Percentiles rank a stretch among this genome's conserved stretches.
These are phyloP conservation scores for Philaethria dido DNA, from an alignment of 2,888 invertebrate genomes.

Conservation along the genomic window DNA sequence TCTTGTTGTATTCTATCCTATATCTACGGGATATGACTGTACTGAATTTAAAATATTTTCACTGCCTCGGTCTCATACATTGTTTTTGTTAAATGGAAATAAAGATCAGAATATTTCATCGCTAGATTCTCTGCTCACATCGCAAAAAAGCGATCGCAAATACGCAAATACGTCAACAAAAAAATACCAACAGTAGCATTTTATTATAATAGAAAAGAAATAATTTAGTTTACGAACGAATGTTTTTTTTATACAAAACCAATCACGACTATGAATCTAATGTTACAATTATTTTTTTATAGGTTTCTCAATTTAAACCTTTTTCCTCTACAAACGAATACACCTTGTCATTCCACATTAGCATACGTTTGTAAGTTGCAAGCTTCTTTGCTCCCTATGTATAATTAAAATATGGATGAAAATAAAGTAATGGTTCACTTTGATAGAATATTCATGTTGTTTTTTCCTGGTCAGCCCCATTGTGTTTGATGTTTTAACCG, in stretches of 20 bases:
- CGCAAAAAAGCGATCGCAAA: not conserved
- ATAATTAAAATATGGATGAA: slow-evolving; percentile 17
- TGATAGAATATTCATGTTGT: slow-evolving; percentile 24
- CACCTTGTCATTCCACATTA: not conserved
- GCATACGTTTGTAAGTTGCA: not conserved
- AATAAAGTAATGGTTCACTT: slow-evolving; percentile 21
- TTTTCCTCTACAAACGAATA: slow-evolving; percentile 30
- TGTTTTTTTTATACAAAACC: slow-evolving; percentile 8
- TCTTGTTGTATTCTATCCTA: too few relatives aligned
- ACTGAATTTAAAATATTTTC: not conserved
- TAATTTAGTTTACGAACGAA: not conserved
- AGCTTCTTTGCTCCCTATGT: slow-evolving; percentile 6
- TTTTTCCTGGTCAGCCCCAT: slow-evolving; percentile 47
- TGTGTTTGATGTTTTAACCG: slow-evolving; percentile 52
- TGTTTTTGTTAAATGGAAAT: not conserved
- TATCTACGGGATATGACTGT: too few relatives aligned
- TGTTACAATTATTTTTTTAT: slow-evolving; percentile 29
- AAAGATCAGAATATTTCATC: not conserved
- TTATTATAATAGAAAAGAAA: not conserved
- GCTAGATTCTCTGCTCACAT: not conserved
- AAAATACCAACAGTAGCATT: not conserved
- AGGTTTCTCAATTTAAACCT: slow-evolving; percentile 16
- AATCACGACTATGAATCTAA: slow-evolving; percentile 22
- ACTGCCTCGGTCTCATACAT: not conserved
- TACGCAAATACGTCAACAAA: not conserved